These are phyloP conservation scores for Chaetodon trifasciatus DNA, from an alignment of 2,797 vertebrate species.

Conservation along the genomic window DNA sequence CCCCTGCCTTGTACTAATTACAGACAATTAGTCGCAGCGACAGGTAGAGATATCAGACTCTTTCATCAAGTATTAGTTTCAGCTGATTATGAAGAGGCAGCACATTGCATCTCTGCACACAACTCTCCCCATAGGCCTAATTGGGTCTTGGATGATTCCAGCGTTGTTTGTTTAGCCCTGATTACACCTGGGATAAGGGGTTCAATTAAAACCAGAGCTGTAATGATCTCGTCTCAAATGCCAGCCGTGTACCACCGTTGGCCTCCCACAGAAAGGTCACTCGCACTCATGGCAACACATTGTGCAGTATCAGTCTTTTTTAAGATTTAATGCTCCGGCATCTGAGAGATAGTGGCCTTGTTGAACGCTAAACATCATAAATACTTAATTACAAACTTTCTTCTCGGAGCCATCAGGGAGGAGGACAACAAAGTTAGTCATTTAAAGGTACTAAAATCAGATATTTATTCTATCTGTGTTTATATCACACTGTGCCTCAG, in stretches of 20 bases:
- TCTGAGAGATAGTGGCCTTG: slow-evolving; percentile 65
- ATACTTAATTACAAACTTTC: slow-evolving; percentile 80
- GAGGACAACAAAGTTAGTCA: slow-evolving; percentile 80
- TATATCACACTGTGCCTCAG: slow-evolving; percentile 76
- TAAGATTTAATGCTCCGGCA: slow-evolving; percentile 37
- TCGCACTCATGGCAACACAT: slow-evolving; percentile 31
- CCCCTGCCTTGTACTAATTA: slow-evolving; percentile 76
- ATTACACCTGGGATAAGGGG: slow-evolving; percentile 83
- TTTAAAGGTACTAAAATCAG: slow-evolving; percentile 79
- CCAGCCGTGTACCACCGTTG: slow-evolving; percentile 62
- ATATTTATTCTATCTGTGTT: slow-evolving; percentile 84
- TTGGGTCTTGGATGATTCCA: slow-evolving; percentile 76
- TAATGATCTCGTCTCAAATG: slow-evolving; percentile 82
- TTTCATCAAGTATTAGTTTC: slow-evolving; percentile 78
- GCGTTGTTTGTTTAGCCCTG: slow-evolving; percentile 79
- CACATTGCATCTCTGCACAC: slow-evolving; percentile 59
- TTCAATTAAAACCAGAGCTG: slow-evolving; percentile 78
- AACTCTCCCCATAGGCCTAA: slow-evolving; percentile 73
- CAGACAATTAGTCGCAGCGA: slow-evolving; percentile 72
- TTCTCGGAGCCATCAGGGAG: slow-evolving; percentile 71
- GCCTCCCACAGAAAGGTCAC: slow-evolving; percentile 74
- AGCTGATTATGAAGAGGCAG: slow-evolving; percentile 74
- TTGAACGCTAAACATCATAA: slow-evolving; percentile 76
- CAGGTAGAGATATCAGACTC: slow-evolving; percentile 73
- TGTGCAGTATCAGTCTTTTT: slow-evolving; percentile 40